Conservation (phyloP, 1,140 invertebrate species). For the Pogonomyrmex barbatus region DNA sequence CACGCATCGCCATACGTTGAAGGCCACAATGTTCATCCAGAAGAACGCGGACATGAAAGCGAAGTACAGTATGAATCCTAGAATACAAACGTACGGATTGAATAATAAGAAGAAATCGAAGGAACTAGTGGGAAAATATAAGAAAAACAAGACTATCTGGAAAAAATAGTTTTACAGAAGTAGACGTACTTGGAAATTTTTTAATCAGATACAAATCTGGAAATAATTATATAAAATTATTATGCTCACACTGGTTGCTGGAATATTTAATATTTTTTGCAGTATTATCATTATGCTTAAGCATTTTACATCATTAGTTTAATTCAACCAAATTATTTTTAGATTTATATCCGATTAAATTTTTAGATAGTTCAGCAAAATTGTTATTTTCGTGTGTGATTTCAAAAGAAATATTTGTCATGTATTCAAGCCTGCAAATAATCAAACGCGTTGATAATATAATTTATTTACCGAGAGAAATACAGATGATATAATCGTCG, state of each 20-base stretch:
- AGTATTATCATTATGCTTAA: too few species aligned
- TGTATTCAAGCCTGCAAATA: not conserved
- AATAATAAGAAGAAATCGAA: not conserved
- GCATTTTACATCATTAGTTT: too few species aligned
- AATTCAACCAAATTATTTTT: too few species aligned
- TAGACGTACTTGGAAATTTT: too few species aligned
- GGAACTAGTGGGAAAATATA: not conserved
- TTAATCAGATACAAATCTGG: too few species aligned
- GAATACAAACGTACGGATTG: constrained; percentile 47
- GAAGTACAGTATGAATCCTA: constrained; percentile 88
- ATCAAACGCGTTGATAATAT: not conserved
- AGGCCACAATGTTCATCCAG: constrained; percentile 89
- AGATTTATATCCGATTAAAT: too few species aligned
- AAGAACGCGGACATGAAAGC: constrained; percentile 89
- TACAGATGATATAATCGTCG: constrained; percentile 78
- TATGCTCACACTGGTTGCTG: too few species aligned
- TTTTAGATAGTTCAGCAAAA: too few species aligned
- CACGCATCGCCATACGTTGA: constrained; percentile 88
- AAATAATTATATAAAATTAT: too few species aligned
- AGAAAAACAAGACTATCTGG: not conserved
- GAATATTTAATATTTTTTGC: too few species aligned
- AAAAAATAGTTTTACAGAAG: too few species aligned
- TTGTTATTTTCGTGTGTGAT: not conserved
- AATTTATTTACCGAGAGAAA: constrained; percentile 84
- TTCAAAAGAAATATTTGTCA: not conserved